A percentile compares a stretch with the other conserved stretches of the same genome.
Evolutionary conservation across 2,888 invertebrate genomes (phyloP).

Genomic region (Conops quadrifasciatus): DNA sequence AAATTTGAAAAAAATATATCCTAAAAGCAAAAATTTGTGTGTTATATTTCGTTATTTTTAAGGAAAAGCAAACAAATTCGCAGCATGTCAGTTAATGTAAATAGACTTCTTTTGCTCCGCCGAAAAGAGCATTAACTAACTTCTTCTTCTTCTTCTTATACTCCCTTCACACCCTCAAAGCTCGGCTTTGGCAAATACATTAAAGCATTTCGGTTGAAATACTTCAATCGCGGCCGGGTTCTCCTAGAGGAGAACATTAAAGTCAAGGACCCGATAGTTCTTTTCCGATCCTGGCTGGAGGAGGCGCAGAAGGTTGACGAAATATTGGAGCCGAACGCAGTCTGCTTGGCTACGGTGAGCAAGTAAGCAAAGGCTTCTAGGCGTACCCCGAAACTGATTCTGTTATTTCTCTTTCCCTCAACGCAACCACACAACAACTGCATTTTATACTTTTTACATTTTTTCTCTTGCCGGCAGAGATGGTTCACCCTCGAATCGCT

Average conservation of each 20-base stretch:
- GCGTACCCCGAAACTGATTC: no score
- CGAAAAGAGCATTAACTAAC: not conserved
- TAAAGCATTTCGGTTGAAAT: slow-evolving; percentile 79
- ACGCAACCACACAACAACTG: not conserved
- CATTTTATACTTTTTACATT: not conserved
- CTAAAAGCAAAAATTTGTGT: slow-evolving; percentile 4
- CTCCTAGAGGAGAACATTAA: slow-evolving; percentile 82
- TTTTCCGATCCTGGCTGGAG: slow-evolving; percentile 88
- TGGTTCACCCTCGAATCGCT: slow-evolving; percentile 87
- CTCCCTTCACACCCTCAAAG: not conserved
- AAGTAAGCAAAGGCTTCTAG: slow-evolving; percentile 69
- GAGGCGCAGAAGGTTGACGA: slow-evolving; percentile 75
- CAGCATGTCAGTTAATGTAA: slow-evolving; percentile 10
- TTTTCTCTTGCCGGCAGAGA: slow-evolving; percentile 67
- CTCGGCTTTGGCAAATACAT: not conserved
- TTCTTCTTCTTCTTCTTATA: not conserved
- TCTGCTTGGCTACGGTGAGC: slow-evolving; percentile 87
- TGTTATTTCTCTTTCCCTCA: no score
- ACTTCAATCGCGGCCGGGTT: slow-evolving; percentile 75
- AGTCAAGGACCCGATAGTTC: slow-evolving; percentile 82
- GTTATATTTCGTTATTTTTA: not conserved
- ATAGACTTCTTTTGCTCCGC: not conserved
- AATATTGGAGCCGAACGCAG: slow-evolving; percentile 90
- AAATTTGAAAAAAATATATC: not conserved
- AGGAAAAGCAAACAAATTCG: not conserved